Evolutionary conservation across 2,113 vertebrate species (phyloP).

Genomic region (Empidonax alnorum): DNA sequence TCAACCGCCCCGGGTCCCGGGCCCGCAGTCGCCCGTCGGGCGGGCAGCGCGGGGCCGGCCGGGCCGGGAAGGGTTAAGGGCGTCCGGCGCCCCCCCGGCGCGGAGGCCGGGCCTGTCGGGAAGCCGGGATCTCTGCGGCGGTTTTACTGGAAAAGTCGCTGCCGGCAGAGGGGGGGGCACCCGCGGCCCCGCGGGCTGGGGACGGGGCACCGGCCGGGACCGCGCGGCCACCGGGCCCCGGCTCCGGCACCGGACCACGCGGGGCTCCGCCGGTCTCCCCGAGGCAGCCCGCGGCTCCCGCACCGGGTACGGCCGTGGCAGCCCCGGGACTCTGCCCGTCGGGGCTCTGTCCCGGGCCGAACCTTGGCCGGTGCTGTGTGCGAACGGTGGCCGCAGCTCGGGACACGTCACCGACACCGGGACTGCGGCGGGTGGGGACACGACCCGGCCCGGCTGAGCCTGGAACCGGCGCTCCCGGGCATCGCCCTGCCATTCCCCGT

Average conservation of each 20-base stretch:
- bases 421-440: neutral
- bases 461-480: neutral
- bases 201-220: neutral
- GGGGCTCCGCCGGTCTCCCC: neutral
- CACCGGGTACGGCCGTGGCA: neutral
- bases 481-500: neutral
- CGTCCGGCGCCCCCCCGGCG: conserved; percentile 43
- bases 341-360: neutral
- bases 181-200: conserved; percentile 72
- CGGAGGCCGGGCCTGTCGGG: conserved; percentile 78
- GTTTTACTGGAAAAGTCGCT: conserved; percentile 81
- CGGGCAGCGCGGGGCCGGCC: neutral
- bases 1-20: neutral
- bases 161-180: conserved; percentile 74
- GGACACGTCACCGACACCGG: neutral
- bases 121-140: conserved; percentile 78
- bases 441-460: neutral
- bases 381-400: neutral
- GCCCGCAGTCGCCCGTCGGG: neutral
- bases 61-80: conserved; percentile 68
- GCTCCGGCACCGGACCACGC: neutral
- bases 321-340: neutral
- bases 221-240: neutral
- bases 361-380: neutral
- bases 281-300: neutral